Conservation (phyloP, 2,888 invertebrate species). For the Ashinkailepas kermadecensis region DNA sequence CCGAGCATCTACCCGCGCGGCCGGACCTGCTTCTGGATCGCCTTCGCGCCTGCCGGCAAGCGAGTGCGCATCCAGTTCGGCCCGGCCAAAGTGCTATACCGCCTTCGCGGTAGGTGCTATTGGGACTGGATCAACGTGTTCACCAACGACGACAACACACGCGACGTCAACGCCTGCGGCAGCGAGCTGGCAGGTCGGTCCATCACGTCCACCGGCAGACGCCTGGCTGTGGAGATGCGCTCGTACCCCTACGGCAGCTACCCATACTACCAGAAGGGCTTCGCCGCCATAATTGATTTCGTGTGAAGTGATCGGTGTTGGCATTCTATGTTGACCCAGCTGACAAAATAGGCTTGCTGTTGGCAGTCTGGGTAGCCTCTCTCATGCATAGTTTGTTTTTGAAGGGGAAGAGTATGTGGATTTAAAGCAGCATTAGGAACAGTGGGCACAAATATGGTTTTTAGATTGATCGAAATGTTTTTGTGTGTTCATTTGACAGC, state of each 20-base stretch:
- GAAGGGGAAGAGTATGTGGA: too few species aligned
- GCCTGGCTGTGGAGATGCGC: background rate
- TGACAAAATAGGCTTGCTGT: too few species aligned
- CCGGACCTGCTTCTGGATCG: background rate
- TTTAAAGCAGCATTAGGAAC: too few species aligned
- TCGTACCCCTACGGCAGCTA: background rate
- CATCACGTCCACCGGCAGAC: background rate
- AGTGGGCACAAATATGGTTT: too few species aligned
- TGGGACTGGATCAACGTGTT: background rate
- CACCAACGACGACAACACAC: background rate
- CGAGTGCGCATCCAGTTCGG: background rate
- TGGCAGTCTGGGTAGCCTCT: too few species aligned
- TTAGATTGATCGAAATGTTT: too few species aligned
- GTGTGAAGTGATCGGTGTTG: background rate
- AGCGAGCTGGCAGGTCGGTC: background rate
- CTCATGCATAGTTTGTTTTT: too few species aligned
- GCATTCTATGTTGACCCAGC: too few species aligned
- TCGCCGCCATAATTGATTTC: constrained; percentile 23
- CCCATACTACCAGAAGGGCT: constrained; percentile 18
- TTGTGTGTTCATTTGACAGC: too few species aligned
- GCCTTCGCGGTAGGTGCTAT: background rate
- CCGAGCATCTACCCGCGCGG: constrained; percentile 13
- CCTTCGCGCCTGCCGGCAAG: background rate
- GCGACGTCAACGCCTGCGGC: background rate
- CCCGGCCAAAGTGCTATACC: background rate